Evolutionary conservation across 2,113 vertebrate genomes (phyloP), one percentile per base, ranked within the genome.

Genomic region (Phycodurus eques): DNA sequence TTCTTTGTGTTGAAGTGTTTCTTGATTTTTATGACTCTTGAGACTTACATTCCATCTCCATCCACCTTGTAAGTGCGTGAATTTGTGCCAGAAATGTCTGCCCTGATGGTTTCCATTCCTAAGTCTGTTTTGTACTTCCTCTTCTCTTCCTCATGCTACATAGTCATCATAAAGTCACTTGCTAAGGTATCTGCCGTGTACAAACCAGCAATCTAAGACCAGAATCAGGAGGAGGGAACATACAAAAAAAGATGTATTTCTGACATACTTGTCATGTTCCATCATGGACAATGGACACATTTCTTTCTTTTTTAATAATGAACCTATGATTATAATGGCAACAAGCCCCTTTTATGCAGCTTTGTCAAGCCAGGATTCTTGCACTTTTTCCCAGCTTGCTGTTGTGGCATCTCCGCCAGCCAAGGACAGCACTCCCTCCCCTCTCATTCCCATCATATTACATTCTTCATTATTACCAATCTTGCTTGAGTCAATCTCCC

Each of bases 1-100:
- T 60, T 60, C 57, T 60, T 60, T 19, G 33, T 35, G 59, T 15
- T 31, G 15, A 61, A 61, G 33, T 61, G 59, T 61, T 61, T 61
- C 33, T 61, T 27, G 33, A 61, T 61, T 61, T 39, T 33, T 61
- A 61, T 35, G 59, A 61, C 33, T 19, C 57, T 39, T 17, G 59
- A 15, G 59, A 39, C 13, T 61, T 61, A 13, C 27, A 15, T 61
- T 61, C 31, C 14, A 13, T 61, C 59, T 61, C 33, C 59, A 61
- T 61, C 59, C 7, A 61, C 59, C 59, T 39, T 61, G 59, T 31
- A 61, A 39, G 59, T 8, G 59, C 31, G 33, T 39, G 59, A 61
- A 61, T 31, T 39, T 39, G 33, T 61, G 59, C 59, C 59, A 39
- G 33, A 61, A 44, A 65, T 65, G n/a, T 42, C 53, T 61, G 22